phyloP scores from a whole-genome alignment of 2,113 vertebrate genomes.

The Orthonyx spaldingii region DNA sequence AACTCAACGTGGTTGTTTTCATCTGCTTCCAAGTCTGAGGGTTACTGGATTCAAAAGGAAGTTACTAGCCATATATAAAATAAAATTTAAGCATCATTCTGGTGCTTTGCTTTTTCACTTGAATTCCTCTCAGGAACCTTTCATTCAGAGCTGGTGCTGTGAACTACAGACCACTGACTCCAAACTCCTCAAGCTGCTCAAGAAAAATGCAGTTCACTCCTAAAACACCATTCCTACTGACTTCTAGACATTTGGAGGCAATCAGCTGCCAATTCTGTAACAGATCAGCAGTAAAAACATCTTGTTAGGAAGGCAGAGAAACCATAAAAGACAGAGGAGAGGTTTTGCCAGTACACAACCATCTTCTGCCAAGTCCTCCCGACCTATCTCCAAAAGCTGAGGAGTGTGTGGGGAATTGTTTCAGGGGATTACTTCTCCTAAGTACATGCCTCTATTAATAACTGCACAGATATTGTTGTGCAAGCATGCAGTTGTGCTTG shows the following conservation, averaged over 20 bases:
- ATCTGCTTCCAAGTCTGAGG: constrained; percentile 9
- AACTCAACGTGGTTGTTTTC: not conserved
- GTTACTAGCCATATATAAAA: not conserved
- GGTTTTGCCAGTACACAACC: constrained; percentile 18
- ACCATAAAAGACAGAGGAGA: constrained; percentile 8
- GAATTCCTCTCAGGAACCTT: constrained; percentile 28
- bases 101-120: not conserved
- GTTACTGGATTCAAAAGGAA: not conserved
- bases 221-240: constrained; percentile 32
- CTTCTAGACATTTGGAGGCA: constrained; percentile 48
- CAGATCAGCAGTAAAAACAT: constrained; percentile 51
- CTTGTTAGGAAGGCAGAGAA: constrained; percentile 56
- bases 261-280: constrained; percentile 52
- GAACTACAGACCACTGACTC: not conserved
- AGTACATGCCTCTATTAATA: not conserved
- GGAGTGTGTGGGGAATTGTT: not conserved
- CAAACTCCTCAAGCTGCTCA: constrained; percentile 32
- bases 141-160: not conserved
- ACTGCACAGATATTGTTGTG: not conserved
- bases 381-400: not conserved
- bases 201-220: constrained; percentile 29
- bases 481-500: not conserved
- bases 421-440: not conserved
- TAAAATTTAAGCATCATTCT: not conserved
- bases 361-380: constrained; percentile 45